A percentile compares a stretch with the other conserved stretches of the same genome.
These are phyloP conservation scores for Polypedilum vanderplanki DNA, from an alignment of 1,140 invertebrate genomes.

Conservation along the genomic window DNA sequence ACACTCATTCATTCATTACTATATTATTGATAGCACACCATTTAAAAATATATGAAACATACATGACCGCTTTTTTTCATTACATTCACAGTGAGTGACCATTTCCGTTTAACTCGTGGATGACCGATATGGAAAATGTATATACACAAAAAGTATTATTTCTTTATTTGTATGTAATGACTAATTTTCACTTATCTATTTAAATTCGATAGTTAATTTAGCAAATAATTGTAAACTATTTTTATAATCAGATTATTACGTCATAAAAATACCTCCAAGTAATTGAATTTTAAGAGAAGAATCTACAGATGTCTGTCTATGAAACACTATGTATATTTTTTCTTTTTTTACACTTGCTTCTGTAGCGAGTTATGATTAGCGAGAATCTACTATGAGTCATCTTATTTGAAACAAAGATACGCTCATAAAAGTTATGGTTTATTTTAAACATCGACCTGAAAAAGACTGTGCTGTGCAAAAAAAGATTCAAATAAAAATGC, in stretches of 20 bases:
- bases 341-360: no score
- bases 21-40: no score
- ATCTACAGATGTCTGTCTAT: no score
- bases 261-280: not conserved
- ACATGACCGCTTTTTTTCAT: not conserved
- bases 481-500: not conserved
- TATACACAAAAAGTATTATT: no score
- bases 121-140: not conserved
- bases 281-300: no score
- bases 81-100: constrained; percentile 3
- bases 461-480: not conserved
- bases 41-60: not conserved
- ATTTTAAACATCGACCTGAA: not conserved
- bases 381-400: no score
- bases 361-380: no score
- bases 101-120: not conserved
- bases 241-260: not conserved
- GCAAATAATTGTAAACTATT: not conserved
- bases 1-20: not conserved
- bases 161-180: not conserved
- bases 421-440: not conserved
- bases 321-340: no score
- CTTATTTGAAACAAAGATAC: not conserved
- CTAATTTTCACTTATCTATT: not conserved
- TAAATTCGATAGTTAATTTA: not conserved